Conservation (phyloP, 2,888 invertebrate genomes). For the Oligia fasciuncula region DNA sequence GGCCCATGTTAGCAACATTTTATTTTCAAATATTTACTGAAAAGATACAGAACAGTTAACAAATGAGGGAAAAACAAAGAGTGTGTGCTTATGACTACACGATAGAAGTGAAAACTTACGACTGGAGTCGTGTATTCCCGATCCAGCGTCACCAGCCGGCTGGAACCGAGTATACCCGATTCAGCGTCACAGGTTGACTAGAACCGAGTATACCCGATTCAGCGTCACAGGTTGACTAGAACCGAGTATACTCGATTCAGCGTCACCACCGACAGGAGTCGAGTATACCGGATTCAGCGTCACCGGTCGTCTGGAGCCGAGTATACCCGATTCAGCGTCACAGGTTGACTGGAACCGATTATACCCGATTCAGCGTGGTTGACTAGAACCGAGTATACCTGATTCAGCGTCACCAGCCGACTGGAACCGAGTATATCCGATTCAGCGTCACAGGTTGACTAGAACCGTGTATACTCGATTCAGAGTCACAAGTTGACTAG, state of each 20-base stretch:
- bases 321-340: no score
- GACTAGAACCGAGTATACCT: background rate
- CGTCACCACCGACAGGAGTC: background rate
- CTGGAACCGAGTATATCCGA: background rate
- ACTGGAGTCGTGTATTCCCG: background rate
- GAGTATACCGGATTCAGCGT: background rate
- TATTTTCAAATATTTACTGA: background rate
- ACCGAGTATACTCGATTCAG: background rate
- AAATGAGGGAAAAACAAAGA: background rate
- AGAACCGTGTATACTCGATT: no score
- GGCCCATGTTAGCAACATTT: background rate
- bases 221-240: background rate
- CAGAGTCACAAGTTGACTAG: background rate
- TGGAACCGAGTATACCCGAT: background rate
- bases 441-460: background rate
- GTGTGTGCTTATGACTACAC: no score
- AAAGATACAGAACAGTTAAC: background rate
- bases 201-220: background rate
- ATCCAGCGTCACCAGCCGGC: background rate
- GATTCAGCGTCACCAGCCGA: background rate
- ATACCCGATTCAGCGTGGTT: background rate
- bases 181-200: background rate
- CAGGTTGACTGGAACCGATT: no score
- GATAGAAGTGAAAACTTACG: background rate
- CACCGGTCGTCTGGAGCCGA: background rate